Conservation (phyloP, 2,888 invertebrate species). For the Entomobrya multifasciata region DNA sequence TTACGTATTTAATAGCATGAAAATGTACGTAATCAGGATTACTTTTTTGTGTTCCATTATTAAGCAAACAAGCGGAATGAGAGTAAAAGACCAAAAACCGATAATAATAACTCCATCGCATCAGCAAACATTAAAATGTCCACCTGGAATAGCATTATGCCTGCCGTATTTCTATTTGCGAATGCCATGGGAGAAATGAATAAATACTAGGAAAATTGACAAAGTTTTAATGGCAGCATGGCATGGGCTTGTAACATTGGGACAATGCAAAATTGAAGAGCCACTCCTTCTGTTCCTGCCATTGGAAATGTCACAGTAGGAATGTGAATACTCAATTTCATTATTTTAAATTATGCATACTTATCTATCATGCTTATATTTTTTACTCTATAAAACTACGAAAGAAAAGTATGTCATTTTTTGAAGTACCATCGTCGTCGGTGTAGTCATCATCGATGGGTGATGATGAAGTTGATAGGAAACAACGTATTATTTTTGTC, state of each 20-base stretch:
- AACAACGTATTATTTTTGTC: constrained; percentile 1
- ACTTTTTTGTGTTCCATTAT: not conserved
- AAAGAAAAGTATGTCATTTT: no score
- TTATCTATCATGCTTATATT: no score
- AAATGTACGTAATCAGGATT: not conserved
- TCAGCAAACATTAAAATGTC: not conserved
- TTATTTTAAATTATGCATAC: no score
- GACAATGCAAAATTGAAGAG: no score
- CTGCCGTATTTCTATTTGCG: not conserved
- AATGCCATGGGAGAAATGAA: not conserved
- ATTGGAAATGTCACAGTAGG: not conserved
- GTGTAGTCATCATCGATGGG: no score
- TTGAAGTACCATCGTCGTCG: no score
- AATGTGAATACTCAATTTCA: no score
- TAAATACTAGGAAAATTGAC: not conserved
- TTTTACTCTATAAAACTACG: no score
- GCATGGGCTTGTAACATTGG: no score
- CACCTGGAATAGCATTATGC: constrained; percentile 2
- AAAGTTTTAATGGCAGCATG: constrained; percentile 3
- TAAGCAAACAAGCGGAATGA: constrained; percentile 12
- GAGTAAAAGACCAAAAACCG: constrained; percentile 24
- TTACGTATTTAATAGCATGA: not conserved
- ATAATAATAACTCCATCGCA: constrained; percentile 13
- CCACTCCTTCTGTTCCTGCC: not conserved
- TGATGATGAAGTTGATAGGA: no score